A percentile compares a stretch with the other conserved stretches of the same genome.
Evolutionary conservation across 2,888 invertebrate species (phyloP).

Genomic region (Nymphalis urticae): DNA sequence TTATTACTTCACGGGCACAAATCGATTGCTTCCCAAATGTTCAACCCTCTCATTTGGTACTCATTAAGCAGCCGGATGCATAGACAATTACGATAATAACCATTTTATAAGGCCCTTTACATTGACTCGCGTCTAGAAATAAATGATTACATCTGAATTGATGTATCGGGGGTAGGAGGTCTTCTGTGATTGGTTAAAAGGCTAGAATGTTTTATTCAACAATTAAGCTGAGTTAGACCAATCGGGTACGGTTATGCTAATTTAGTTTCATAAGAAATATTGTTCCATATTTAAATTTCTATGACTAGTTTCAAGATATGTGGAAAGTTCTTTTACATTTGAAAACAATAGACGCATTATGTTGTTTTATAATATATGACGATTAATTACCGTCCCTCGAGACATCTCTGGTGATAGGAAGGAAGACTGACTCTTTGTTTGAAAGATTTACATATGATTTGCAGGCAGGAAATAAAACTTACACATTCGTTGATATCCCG

Average conservation of each 20-base stretch:
- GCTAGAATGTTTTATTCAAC: conserved; percentile 58
- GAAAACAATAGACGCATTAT: conserved; percentile 4
- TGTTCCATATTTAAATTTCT: neutral
- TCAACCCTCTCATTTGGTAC: conserved; percentile 76
- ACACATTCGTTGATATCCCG: conserved; percentile 1
- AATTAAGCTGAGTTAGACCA: conserved; percentile 39
- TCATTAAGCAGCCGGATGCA: conserved; percentile 76
- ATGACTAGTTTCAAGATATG: neutral
- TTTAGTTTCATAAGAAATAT: conserved; percentile 4
- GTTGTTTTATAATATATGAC: neutral
- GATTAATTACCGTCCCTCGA: neutral
- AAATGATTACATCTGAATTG: conserved; percentile 29
- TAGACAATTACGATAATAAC: conserved; percentile 69
- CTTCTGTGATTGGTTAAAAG: conserved; percentile 39
- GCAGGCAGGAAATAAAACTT: conserved; percentile 7
- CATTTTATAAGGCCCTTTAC: conserved; percentile 59
- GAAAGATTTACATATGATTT: conserved; percentile 7
- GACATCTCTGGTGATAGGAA: conserved; percentile 2
- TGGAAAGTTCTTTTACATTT: neutral
- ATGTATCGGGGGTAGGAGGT: conserved; percentile 34
- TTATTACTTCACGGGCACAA: conserved; percentile 75
- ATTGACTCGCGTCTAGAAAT: conserved; percentile 42
- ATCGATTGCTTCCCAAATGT: conserved; percentile 65
- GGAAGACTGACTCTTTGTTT: conserved; percentile 11
- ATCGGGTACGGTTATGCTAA: conserved; percentile 34